These are phyloP conservation scores for Caenorhabditis sp. DNA, from an alignment of 2,888 invertebrate species.

Conservation along the genomic window DNA sequence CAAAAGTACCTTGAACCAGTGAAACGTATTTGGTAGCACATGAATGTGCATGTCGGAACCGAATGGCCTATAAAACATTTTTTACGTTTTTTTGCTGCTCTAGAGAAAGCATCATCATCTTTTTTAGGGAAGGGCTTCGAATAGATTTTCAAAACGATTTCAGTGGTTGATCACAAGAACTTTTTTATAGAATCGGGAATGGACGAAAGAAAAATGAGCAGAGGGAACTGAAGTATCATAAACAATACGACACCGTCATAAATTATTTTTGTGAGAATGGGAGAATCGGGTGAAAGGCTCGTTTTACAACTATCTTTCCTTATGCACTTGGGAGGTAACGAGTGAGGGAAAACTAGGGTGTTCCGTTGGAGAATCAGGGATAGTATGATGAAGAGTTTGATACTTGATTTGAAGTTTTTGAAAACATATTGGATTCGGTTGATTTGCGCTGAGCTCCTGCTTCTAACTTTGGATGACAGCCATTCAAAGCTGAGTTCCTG, in stretches of 20 bases:
- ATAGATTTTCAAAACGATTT: slow-evolving; percentile 21
- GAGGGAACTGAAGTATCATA: slow-evolving; percentile 5
- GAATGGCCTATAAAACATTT: slow-evolving; percentile 57
- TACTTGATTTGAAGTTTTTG: no score
- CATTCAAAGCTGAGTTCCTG: no score
- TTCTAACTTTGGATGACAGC: no score
- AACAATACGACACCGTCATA: slow-evolving; percentile 33
- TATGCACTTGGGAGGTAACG: neutral
- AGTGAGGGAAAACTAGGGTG: neutral
- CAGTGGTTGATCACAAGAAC: neutral
- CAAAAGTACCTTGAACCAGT: slow-evolving; percentile 5
- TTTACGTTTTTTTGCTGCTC: slow-evolving; percentile 28
- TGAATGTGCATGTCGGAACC: slow-evolving; percentile 36
- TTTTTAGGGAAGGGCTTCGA: slow-evolving; percentile 18
- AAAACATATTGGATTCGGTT: neutral
- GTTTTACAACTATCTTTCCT: neutral
- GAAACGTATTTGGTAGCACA: slow-evolving; percentile 24
- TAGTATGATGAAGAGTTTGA: neutral
- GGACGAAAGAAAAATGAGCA: neutral
- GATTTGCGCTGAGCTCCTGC: no score
- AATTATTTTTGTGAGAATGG: slow-evolving; percentile 20
- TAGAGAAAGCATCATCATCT: slow-evolving; percentile 1
- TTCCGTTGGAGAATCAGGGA: neutral
- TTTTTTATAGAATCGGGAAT: slow-evolving; percentile 8
- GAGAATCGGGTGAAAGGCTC: slow-evolving; percentile 1